These are phyloP conservation scores for Brachymystax lenok DNA, from an alignment of 2,797 vertebrate species.

Conservation along the genomic window DNA sequence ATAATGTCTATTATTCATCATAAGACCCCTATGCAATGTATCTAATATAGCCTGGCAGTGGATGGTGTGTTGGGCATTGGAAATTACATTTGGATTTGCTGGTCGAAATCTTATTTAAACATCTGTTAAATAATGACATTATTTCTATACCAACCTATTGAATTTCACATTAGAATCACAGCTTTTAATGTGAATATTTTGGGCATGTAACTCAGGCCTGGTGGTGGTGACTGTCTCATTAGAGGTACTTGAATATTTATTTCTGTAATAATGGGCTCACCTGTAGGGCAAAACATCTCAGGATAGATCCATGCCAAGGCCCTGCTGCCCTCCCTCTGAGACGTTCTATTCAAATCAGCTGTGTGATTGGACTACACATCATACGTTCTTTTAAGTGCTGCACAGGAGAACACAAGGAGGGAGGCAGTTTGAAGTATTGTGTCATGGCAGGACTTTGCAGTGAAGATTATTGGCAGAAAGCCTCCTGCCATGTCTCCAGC, in stretches of 20 bases:
- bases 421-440: neutral
- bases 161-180: neutral
- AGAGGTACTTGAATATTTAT: conserved; percentile 48
- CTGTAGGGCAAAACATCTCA: conserved; percentile 54
- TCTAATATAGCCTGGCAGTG: neutral
- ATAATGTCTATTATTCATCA: neutral
- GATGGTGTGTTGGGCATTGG: neutral
- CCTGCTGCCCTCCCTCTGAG: conserved; percentile 44
- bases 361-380: conserved; percentile 4
- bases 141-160: neutral
- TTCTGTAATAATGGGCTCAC: conserved; percentile 61
- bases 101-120: neutral
- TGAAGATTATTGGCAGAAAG: conserved; percentile 33
- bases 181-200: conserved; percentile 21
- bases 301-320: conserved; percentile 38
- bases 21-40: neutral
- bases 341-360: conserved; percentile 50
- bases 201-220: conserved; percentile 14
- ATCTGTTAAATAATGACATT: neutral
- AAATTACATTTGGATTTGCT: neutral
- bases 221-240: conserved; percentile 24
- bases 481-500: conserved; percentile 29
- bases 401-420: neutral
- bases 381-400: neutral
- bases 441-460: neutral